These are phyloP conservation scores for Chamaetylas fuelleborni DNA, from an alignment of 2,113 vertebrate species.

Conservation along the genomic window DNA sequence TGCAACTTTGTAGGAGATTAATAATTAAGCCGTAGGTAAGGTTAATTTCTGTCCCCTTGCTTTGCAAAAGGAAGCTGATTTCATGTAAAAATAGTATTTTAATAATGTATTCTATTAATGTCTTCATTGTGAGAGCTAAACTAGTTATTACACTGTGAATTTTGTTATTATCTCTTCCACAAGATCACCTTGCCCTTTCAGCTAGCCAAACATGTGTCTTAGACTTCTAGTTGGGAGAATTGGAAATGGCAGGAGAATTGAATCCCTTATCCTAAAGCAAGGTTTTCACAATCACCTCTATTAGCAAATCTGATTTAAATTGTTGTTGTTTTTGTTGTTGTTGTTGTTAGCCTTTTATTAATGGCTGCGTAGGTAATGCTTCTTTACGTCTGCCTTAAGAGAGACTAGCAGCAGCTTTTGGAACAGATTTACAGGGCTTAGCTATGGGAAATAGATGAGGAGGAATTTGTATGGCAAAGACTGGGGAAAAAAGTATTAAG, in stretches of 20 bases:
- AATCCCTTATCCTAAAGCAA: neutral
- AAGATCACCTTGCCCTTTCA: neutral
- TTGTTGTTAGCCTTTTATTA: constrained; percentile 5
- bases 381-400: neutral
- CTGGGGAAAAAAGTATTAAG: neutral
- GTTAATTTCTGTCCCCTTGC: neutral
- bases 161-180: neutral
- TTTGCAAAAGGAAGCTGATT: neutral
- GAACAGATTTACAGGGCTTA: neutral
- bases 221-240: neutral
- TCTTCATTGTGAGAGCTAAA: neutral
- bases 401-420: neutral
- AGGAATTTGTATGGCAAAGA: neutral
- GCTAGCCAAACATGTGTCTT: neutral
- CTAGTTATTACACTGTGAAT: neutral
- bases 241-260: neutral
- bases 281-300: neutral
- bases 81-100: neutral
- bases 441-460: neutral
- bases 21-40: neutral
- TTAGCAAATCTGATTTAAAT: neutral
- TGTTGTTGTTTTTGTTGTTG: neutral
- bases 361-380: neutral
- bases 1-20: neutral
- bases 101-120: neutral